phyloP scores from a whole-genome alignment of 2,113 vertebrate genomes.

The Spermophilus dauricus region DNA sequence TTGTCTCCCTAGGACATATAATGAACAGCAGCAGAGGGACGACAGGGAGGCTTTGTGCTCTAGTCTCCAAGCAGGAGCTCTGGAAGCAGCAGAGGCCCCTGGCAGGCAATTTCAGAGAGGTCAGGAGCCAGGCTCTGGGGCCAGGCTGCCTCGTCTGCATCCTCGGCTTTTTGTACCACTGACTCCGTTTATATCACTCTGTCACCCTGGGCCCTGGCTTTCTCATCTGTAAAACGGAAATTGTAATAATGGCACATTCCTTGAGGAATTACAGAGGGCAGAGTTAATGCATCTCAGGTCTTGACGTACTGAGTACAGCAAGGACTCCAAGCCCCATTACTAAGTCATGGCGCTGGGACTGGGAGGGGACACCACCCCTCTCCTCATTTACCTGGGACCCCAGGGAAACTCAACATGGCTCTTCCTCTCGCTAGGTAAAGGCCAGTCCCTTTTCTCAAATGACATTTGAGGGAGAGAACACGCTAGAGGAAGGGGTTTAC shows the following conservation, averaged over 20 bases:
- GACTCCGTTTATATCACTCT: not conserved
- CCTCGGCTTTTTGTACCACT: not conserved
- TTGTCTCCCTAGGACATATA: not conserved
- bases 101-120: not conserved
- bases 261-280: not conserved
- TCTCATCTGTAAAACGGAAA: not conserved
- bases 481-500: not conserved
- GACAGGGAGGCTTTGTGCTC: not conserved
- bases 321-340: not conserved
- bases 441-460: not conserved
- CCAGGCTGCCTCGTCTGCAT: not conserved
- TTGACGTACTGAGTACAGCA: not conserved
- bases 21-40: rapidly evolving
- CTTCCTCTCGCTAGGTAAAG: not conserved
- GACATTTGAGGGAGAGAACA: not conserved
- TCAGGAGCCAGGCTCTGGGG: not conserved
- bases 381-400: not conserved
- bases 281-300: not conserved
- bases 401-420: not conserved
- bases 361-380: not conserved
- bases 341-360: rapidly evolving
- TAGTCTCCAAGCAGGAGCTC: not conserved
- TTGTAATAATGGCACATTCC: not conserved
- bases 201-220: not conserved
- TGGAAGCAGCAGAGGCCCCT: not conserved